Base-by-base conservation (phyloP, 1,140 invertebrate genomes). In the Wiebesia pumilae region DNA sequence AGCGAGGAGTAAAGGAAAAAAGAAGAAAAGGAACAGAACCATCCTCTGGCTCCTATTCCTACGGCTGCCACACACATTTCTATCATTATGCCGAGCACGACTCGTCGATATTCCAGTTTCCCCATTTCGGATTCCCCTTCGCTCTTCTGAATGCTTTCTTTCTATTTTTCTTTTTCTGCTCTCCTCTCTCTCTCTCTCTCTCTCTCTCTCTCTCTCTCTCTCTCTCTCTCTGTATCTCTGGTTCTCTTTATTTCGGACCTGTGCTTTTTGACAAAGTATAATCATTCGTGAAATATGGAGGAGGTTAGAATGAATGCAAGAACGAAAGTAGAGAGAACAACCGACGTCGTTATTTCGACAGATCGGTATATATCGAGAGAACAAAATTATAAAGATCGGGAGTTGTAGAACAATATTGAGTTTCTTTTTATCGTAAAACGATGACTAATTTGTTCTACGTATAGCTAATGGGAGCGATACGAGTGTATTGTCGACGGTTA, bases 91-190 rank as follows among this genome's bases (percentile, higher is more conserved):
- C 88, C 86, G 78, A 77, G 88, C 89, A 89, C 89, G 87, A 86
- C 58, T 89, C 87, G 86, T 89, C 88, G 88, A 89, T 89, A 89
- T 89, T 89, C 89, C 87, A 88, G 79, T 89, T 89, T 90, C 83
- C 89, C 86, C 88, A 89, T 90, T 89, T 89, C 87, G 83, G 79
- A 85, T 87, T 84, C 86, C 81, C 86, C 86, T 84, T 87, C 33
- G 47, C 40, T 78, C 75, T 58, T 24, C 9, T 38, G 3, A n/a
- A 24, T 30, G 43, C 33, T 58, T 77, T 58, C 40, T 85, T 54
- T 85, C 33, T 24, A 21, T 78, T 65, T 73, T 78, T 43, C 35
- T 75, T 79, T 80, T 38, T 30, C 73, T 78, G n/a, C n/a, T 33
- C 33, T 58, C 30, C 30, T 78, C 75, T 62, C 65, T 80, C 75